phyloP scores from a whole-genome alignment of 2,888 invertebrate genomes.

The Agrochola circellaris region DNA sequence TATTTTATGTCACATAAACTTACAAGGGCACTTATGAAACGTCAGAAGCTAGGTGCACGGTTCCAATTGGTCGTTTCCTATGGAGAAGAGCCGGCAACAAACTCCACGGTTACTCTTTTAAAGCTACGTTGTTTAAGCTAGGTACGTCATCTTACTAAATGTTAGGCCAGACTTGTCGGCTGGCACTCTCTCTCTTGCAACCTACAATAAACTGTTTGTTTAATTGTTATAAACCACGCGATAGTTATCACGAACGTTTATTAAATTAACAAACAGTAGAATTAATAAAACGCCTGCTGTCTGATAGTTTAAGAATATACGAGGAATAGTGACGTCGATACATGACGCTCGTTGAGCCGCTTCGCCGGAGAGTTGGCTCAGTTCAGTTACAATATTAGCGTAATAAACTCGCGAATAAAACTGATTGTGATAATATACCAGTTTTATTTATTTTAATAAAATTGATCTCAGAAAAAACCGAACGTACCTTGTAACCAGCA shows the following conservation, averaged over 20 bases:
- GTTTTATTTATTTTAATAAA: conserved; percentile 38
- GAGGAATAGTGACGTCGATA: conserved; percentile 23
- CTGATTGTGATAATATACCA: conserved; percentile 43
- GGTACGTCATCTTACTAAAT: conserved; percentile 33
- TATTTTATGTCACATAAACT: too few species aligned
- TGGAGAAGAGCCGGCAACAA: too few species aligned
- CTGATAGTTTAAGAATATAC: background rate
- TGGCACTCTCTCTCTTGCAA: conserved; percentile 33
- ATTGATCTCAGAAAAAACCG: conserved; percentile 21
- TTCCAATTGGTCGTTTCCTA: too few species aligned
- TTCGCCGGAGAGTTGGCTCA: background rate
- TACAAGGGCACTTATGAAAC: too few species aligned
- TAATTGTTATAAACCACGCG: conserved; percentile 1
- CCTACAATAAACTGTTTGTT: conserved; percentile 29
- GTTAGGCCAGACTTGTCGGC: conserved; percentile 27
- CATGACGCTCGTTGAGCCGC: background rate
- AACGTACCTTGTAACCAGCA: background rate
- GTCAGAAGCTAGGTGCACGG: too few species aligned
- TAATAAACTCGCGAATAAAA: conserved; percentile 38
- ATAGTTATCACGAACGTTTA: conserved; percentile 18
- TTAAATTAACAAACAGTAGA: conserved; percentile 34
- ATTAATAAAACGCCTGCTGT: conserved; percentile 4
- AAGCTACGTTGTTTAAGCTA: too few species aligned
- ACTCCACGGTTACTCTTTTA: too few species aligned
- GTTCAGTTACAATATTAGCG: conserved; percentile 23